These are phyloP conservation scores for Melanotaenia trifasciata DNA, from an alignment of 2,797 vertebrate genomes.

Conservation along the genomic window DNA sequence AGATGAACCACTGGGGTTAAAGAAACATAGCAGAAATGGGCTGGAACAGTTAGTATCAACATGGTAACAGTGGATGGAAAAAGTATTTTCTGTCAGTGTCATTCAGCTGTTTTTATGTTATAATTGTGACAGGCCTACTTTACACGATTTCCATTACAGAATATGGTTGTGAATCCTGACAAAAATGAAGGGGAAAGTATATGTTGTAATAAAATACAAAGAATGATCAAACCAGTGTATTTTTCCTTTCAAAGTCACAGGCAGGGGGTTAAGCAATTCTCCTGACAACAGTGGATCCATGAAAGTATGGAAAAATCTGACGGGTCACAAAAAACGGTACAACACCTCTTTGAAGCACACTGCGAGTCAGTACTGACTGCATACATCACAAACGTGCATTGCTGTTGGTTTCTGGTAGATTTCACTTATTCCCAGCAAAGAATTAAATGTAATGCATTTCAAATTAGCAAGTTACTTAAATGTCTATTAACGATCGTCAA, in stretches of 20 bases:
- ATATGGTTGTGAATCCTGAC: neutral
- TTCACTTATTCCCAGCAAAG: neutral
- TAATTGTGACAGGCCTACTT: neutral
- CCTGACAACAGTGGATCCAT: neutral
- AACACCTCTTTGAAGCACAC: constrained; percentile 2
- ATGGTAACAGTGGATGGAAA: neutral
- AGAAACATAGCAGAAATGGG: neutral
- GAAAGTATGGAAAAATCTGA: neutral
- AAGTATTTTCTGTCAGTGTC: neutral
- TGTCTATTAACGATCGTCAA: constrained; percentile 1
- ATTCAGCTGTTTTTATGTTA: neutral
- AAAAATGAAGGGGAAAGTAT: neutral
- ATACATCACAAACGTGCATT: neutral
- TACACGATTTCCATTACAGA: neutral
- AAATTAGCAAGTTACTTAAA: constrained; percentile 2
- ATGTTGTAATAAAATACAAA: neutral
- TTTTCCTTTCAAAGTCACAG: neutral
- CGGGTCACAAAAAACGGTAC: neutral
- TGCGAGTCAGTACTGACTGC: neutral
- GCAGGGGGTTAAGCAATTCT: neutral
- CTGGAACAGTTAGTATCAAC: neutral
- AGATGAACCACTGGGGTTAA: neutral
- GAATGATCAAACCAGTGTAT: neutral
- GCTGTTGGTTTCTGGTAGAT: neutral
- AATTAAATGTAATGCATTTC: neutral